Base-by-base conservation (phyloP, 2,888 invertebrate genomes). In the Chesias legatella region DNA sequence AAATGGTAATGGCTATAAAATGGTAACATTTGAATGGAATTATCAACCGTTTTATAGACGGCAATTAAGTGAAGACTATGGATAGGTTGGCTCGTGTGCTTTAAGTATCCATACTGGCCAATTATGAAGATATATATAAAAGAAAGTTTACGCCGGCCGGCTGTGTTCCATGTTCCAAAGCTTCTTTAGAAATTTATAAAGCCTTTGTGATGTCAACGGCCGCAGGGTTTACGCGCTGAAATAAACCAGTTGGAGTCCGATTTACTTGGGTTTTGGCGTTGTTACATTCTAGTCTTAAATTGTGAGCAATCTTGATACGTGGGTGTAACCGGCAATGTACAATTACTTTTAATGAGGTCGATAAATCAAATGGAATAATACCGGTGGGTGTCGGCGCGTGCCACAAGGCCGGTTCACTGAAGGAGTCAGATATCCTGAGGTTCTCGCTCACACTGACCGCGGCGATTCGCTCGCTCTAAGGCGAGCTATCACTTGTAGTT, bases 391-490 rank as follows among this genome's bases (percentile, higher is more conserved):
- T 47, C 51, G 83, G 82, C 86, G 84, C 86, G 86, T 88, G 86
- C 86, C 85, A 63, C 86, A 84, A 85, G 86, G 85, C 78, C 85
- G 79, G 72, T 70, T 71, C 67, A 67, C 69, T 73, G 72, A 65
- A 72, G 79, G 69, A 75, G 69, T 73, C 73, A 60, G 73, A 64
- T 74, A 64, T 73, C 72, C 73, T 63, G 62, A 47, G 53, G 59
- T 59, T 67, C 75, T 69, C 73, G 63, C 78, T 76, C 73, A 66
- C 78, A 64, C 76, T 36, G 51, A 55, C 51, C 40, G 26, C 49
- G 41, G 39, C 54, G 49, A 58, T 51, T 44, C 51, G 45, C 47
- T 47, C 51, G 57, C 72, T 71, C 55, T 71, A 73, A 66, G 74
- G 77, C 67, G 55, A 58, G 63, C 53, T 58, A 28, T 55, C 59